Conservation (phyloP, 92 coral and sea anemone genomes). For the Heliopora coerulea region DNA sequence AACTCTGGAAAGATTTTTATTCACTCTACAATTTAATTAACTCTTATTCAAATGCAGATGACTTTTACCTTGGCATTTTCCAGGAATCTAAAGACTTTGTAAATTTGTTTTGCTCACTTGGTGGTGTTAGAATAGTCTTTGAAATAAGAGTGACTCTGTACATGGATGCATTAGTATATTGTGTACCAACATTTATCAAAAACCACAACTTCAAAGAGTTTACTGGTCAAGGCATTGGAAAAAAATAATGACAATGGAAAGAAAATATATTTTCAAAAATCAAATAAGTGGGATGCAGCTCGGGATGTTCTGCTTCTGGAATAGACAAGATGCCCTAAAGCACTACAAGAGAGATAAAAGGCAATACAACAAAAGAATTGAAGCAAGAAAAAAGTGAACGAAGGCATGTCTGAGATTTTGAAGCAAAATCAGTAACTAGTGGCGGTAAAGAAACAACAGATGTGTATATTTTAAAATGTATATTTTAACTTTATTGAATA, state of each 20-base stretch:
- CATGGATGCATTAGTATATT: constrained; percentile 47
- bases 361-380: constrained; percentile 39
- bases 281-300: constrained; percentile 57
- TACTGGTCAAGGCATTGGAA: constrained; percentile 37
- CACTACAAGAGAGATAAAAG: constrained; percentile 49
- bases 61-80: background rate
- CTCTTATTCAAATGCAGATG: constrained; percentile 15
- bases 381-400: too few relatives aligned
- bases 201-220: constrained; percentile 16
- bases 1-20: constrained; percentile 46
- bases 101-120: constrained; percentile 46
- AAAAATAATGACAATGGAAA: constrained; percentile 16
- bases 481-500: too few relatives aligned
- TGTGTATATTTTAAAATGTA: too few relatives aligned
- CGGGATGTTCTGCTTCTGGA: constrained; percentile 54
- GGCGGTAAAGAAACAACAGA: too few relatives aligned
- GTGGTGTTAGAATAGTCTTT: constrained; percentile 1
- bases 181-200: constrained; percentile 27
- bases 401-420: too few relatives aligned
- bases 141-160: constrained; percentile 47
- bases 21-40: constrained; percentile 43
- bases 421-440: too few relatives aligned
- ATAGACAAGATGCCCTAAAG: constrained; percentile 47
- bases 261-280: background rate
- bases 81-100: constrained; percentile 35